phyloP scores from a whole-genome alignment of 2,113 vertebrate species.

The Strix uralensis region DNA sequence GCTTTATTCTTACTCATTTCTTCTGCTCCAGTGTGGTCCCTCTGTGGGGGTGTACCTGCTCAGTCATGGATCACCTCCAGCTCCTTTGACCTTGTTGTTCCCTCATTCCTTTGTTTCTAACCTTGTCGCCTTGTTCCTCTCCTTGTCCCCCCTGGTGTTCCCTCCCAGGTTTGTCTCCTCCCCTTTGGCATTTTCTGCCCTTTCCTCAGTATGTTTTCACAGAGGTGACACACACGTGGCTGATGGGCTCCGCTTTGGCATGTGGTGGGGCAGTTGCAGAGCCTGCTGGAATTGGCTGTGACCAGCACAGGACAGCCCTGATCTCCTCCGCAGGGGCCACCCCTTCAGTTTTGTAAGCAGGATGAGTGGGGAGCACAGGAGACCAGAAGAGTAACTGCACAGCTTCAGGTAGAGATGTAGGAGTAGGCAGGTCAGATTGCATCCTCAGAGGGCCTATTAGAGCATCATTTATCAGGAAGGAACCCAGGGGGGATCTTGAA shows the following conservation, averaged over 20 bases:
- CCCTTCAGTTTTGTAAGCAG: not conserved
- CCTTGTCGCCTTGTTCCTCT: not conserved
- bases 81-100: not conserved
- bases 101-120: not conserved
- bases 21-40: not conserved
- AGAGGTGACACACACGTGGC: fast-evolving
- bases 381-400: not conserved
- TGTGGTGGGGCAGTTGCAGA: fast-evolving
- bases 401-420: not conserved
- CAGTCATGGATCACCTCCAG: not conserved
- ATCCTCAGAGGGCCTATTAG: not conserved
- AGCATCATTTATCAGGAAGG: not conserved
- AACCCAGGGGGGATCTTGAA: not conserved
- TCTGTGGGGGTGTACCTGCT: not conserved
- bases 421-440: not conserved
- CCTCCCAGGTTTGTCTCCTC: not conserved
- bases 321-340: not conserved
- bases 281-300: not conserved
- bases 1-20: not conserved
- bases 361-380: not conserved
- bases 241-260: not conserved
- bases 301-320: not conserved
- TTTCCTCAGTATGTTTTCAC: not conserved
- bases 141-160: not conserved
- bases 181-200: not conserved